phyloP scores from a whole-genome alignment of 2,888 invertebrate species.

The Drosophila heteroneura region DNA sequence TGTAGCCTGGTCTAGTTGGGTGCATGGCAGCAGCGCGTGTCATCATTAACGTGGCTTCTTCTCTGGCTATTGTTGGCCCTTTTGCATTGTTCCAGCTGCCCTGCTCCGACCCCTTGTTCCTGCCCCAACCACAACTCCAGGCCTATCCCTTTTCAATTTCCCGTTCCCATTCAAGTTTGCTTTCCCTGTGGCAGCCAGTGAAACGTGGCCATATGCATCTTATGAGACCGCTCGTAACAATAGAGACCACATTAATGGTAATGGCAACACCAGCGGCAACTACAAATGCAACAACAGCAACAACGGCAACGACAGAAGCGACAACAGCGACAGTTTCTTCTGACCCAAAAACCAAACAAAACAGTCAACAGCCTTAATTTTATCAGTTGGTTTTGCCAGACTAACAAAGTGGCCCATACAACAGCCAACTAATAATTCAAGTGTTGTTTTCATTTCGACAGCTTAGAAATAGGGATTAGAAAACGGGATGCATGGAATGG shows the following conservation, averaged over 20 bases:
- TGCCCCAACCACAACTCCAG: conserved; percentile 3
- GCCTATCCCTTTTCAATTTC: conserved; percentile 29
- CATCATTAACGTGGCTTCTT: conserved; percentile 75
- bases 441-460: conserved; percentile 2
- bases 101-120: background rate
- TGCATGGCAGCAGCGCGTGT: conserved; percentile 73
- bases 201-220: conserved; percentile 50
- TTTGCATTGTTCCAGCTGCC: conserved; percentile 51
- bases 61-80: conserved; percentile 60
- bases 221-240: conserved; percentile 49
- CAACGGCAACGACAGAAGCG: conserved; percentile 25
- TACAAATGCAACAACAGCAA: conserved; percentile 53
- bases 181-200: conserved; percentile 23
- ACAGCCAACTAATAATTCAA: conserved; percentile 18
- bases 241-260: conserved; percentile 70
- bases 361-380: conserved; percentile 25
- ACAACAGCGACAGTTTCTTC: conserved; percentile 58
- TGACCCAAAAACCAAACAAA: conserved; percentile 67
- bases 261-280: conserved; percentile 75
- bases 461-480: background rate
- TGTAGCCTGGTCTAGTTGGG: conserved; percentile 56
- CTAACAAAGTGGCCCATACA: conserved; percentile 23
- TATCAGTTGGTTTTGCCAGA: conserved; percentile 5
- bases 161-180: conserved; percentile 28
- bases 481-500: background rate